phyloP scores from a whole-genome alignment of 1,140 invertebrate genomes.

The Parapsyche elsis region DNA sequence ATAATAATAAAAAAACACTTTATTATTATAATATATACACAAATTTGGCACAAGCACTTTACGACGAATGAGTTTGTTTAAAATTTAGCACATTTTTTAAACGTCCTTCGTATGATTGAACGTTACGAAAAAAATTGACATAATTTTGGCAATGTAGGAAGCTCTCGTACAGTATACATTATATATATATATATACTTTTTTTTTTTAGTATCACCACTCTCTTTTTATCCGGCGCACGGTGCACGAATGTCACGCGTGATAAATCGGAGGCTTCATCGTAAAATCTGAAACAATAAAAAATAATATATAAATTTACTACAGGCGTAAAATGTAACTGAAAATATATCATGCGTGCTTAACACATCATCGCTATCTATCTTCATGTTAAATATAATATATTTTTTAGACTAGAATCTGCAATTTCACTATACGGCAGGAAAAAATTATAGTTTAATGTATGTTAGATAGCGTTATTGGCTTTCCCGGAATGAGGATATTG shows the following conservation, averaged over 20 bases:
- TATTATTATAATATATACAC: neutral
- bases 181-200: neutral
- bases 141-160: neutral
- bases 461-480: neutral
- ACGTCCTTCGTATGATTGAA: no score
- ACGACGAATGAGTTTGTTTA: neutral
- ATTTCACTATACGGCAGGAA: no score
- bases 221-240: neutral
- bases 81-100: slow-evolving; percentile 24
- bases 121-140: neutral
- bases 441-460: neutral
- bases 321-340: no score
- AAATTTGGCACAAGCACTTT: slow-evolving; percentile 11
- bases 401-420: no score
- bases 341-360: no score
- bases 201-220: neutral
- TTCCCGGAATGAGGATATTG: slow-evolving; percentile 9
- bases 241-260: slow-evolving; percentile 3
- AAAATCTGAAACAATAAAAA: slow-evolving; percentile 27
- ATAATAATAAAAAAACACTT: neutral
- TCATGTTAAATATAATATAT: no score
- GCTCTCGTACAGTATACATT: neutral
- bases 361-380: no score
- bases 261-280: slow-evolving; percentile 22
- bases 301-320: slow-evolving; percentile 9